Conservation (phyloP, 2,113 vertebrate genomes). For the Mixornis gularis region DNA sequence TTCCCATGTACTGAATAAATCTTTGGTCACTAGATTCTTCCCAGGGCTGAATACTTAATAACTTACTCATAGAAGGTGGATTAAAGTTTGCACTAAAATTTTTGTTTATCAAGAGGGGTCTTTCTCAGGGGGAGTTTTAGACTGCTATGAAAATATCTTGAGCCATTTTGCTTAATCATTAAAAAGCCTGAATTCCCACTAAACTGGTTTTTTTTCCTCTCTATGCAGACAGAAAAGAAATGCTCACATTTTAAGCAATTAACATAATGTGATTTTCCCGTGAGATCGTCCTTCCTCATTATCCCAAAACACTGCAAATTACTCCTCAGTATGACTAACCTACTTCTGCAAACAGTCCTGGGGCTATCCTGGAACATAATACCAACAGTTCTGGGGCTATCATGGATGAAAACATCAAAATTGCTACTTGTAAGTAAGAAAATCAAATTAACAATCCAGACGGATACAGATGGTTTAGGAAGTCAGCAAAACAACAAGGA, state of each 20-base stretch:
- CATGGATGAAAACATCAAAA: background rate
- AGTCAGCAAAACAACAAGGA: background rate
- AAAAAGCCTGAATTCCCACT: background rate
- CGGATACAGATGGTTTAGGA: background rate
- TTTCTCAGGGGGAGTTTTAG: background rate
- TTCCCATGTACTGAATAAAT: accelerated
- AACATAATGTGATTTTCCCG: background rate
- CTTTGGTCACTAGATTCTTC: background rate
- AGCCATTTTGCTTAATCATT: background rate
- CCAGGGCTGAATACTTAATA: background rate
- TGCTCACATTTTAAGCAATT: background rate
- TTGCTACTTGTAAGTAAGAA: background rate
- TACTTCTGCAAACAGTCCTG: background rate
- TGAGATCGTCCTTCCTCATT: background rate
- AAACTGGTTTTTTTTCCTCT: background rate
- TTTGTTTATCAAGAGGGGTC: background rate
- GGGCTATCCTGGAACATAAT: background rate
- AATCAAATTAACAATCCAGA: constrained; percentile 2
- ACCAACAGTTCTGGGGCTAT: background rate
- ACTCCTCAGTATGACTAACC: background rate
- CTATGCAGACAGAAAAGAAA: background rate
- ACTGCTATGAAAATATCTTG: background rate
- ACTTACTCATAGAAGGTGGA: background rate
- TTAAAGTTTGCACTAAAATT: background rate
- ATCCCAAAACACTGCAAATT: background rate